Evolutionary conservation across 2,113 vertebrate genomes (phyloP), one percentile per base, ranked within the genome.

Genomic region (Nansenia antarctica): DNA sequence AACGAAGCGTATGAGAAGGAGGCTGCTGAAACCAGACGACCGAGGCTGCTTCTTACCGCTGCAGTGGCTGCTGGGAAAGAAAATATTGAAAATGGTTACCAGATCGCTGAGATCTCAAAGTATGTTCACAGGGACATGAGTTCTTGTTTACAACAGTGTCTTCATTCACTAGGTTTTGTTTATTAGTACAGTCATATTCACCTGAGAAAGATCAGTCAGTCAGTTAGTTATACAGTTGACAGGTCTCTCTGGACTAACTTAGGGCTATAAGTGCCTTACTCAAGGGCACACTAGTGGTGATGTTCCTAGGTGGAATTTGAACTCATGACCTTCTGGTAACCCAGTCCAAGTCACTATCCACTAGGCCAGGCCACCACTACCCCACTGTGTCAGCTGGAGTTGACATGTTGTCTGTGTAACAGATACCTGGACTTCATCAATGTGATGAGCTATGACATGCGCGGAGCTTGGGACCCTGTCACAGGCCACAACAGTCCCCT

Each of bases 361-460:
- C n/a, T n/a, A n/a, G n/a, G n/a, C n/a, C n/a, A n/a, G n/a, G n/a
- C n/a, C n/a, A n/a, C n/a, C n/a, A n/a, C n/a, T n/a, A n/a, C n/a
- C n/a, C n/a, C n/a, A n/a, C n/a, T n/a, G n/a, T n/a, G n/a, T n/a
- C n/a, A n/a, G n/a, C n/a, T n/a, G n/a, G n/a, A n/a, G n/a, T n/a
- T 47, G 20, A 39, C 5, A 14, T 52, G 0, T 2, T 76, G 9
- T 58, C 32, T 66, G 14, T 32, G 2, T 60, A 11, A 29, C 65
- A 93, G 93, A 62, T 72, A 62, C 58, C 76, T 93, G 59, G 93
- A 94, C 60, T 92, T 93, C 61, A 70, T 93, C 24, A 93, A 70
- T 63, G 77, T 94, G 15, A 91, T 94, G 93, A 85, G 89, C n/a
- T 94, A 94, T 4, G 92, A 95, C 79, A 79, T 93, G 62, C 90